Base-by-base conservation (phyloP, 2,888 invertebrate genomes). In the Ferdinandea cuprea region DNA sequence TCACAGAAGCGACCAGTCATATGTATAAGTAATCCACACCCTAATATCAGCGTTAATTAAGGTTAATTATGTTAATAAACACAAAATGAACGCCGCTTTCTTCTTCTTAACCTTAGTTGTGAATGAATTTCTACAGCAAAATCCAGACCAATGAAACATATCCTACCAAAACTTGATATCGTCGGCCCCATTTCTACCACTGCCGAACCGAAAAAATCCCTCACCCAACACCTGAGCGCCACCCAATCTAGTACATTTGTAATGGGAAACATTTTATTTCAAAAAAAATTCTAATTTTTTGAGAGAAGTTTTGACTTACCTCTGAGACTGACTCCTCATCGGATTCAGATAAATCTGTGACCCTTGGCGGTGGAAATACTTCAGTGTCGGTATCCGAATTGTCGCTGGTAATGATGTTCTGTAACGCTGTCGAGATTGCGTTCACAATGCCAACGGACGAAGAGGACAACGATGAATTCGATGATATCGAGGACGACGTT, bases 241-340 rank as follows among this genome's bases (percentile, higher is more conserved):
- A 40, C 28, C 48, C 40, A 8, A 7, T 44, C 7, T 7, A 15
- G 6, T 28, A 25, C 8, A 52, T 30, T 15, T 52, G 3, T 15
- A 42, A 40, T 25, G 11, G 11, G 37, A 72, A 28, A 0, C 1
- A 8, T 11, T n/a, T 17, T 17, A 6, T 6, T 2, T n/a, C n/a
- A n/a, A n/a, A n/a, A n/a, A 28, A 40, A 48, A 3, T n/a, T 21
- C 25, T 15, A 17, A 3, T n/a, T 21, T 25, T 15, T n/a, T 44
- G 50, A n/a, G 11, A 32, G 6, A 6, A 32, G 15, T 25, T 35
- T 52, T 13, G 9, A 89, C 92, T 94, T 95, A 98, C 97, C 96
- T 97, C 97, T 89, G 97, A 97, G 91, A 96, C 96, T 92, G 97
- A 97, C 92, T 97, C 98, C 92, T 97, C 97, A 92, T 98, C 98